Evolutionary conservation across 2,797 vertebrate genomes (phyloP).

Genomic region (Gephyroberyx darwinii): DNA sequence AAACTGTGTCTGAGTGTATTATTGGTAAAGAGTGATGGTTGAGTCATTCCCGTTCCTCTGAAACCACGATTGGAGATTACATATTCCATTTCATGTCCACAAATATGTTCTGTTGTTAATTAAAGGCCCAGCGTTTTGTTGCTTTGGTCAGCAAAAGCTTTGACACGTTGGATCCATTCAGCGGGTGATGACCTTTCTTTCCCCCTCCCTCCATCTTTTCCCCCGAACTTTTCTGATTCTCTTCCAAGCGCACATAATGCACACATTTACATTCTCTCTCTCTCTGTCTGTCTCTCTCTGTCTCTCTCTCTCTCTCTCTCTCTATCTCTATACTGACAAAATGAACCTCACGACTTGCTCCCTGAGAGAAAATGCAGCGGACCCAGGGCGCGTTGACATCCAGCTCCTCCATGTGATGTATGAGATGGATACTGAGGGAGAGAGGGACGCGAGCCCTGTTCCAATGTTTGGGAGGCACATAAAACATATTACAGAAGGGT

Average conservation of each 20-base stretch:
- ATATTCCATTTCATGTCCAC: slow-evolving; percentile 65
- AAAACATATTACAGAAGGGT: slow-evolving; percentile 72
- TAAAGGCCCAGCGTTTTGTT: slow-evolving; percentile 55
- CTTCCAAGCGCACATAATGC: slow-evolving; percentile 27
- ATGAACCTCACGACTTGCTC: slow-evolving; percentile 47
- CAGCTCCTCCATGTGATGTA: slow-evolving; percentile 67
- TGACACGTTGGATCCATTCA: slow-evolving; percentile 46
- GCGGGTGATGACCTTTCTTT: slow-evolving; percentile 39
- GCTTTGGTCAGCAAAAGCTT: slow-evolving; percentile 60
- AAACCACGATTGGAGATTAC: slow-evolving; percentile 59
- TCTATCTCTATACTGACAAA: slow-evolving; percentile 27
- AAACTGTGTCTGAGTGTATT: slow-evolving; percentile 39
- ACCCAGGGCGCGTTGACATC: slow-evolving; percentile 63
- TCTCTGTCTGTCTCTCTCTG: neutral
- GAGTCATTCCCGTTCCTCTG: slow-evolving; percentile 65
- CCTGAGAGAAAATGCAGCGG: slow-evolving; percentile 55
- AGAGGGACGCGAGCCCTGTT: slow-evolving; percentile 39
- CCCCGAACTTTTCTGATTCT: slow-evolving; percentile 7
- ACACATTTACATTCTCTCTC: slow-evolving; percentile 14
- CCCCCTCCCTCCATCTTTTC: slow-evolving; percentile 6
- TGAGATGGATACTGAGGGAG: slow-evolving; percentile 53
- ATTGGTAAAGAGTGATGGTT: slow-evolving; percentile 69
- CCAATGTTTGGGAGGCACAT: slow-evolving; percentile 68
- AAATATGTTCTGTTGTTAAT: slow-evolving; percentile 65
- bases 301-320: slow-evolving; percentile 12